Evolutionary conservation across 2,888 invertebrate genomes (phyloP).

Genomic region (Melanargia galathea): DNA sequence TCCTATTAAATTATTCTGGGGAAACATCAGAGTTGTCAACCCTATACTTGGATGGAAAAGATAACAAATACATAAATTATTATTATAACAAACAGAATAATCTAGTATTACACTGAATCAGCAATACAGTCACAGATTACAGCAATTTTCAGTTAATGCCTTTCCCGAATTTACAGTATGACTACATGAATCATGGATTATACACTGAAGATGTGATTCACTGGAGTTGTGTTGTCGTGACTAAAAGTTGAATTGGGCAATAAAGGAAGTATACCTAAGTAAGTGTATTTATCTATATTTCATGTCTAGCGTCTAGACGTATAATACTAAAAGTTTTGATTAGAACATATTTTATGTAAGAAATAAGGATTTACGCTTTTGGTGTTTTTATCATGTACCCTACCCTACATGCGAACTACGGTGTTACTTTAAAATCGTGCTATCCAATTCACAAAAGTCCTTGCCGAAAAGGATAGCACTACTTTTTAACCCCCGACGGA

Average conservation of each 20-base stretch:
- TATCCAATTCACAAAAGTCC: too few species aligned
- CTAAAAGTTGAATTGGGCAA: slow-evolving; percentile 6
- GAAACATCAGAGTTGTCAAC: too few species aligned
- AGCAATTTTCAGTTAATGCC: slow-evolving; percentile 10
- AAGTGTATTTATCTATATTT: background rate
- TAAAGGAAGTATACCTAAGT: slow-evolving; percentile 7
- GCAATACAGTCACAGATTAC: slow-evolving; percentile 2
- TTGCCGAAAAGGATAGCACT: too few species aligned
- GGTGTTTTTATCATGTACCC: too few species aligned
- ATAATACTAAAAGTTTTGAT: background rate
- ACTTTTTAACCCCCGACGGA: too few species aligned
- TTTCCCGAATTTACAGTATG: slow-evolving; percentile 9
- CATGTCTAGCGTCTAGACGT: background rate
- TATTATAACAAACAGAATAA: background rate
- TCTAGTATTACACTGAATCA: background rate
- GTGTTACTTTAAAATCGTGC: too few species aligned
- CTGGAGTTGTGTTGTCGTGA: background rate
- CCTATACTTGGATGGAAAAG: background rate
- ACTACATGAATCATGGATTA: slow-evolving; percentile 13
- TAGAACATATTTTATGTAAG: too few species aligned
- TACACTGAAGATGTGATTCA: background rate
- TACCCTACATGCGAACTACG: too few species aligned
- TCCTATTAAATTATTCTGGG: too few species aligned
- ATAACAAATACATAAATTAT: background rate
- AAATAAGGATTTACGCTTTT: too few species aligned